Evolutionary conservation across 2,113 vertebrate species (phyloP).

Genomic region (Xenopus borealis): DNA sequence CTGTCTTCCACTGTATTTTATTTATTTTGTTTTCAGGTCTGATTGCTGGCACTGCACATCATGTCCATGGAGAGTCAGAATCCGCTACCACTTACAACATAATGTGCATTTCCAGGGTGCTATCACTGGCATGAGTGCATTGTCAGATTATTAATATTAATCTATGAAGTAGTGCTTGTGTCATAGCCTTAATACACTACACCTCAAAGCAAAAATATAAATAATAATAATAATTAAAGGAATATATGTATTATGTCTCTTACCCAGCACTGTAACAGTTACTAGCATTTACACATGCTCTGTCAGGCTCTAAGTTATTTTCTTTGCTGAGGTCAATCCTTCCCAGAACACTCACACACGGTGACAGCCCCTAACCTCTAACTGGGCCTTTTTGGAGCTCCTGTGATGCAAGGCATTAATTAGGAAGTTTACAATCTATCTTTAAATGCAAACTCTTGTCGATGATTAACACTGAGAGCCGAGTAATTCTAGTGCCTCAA

Average conservation of each 20-base stretch:
- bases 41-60: no score
- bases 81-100: no score
- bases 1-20: no score
- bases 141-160: no score
- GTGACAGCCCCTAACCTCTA: conserved; percentile 40
- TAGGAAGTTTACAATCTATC: conserved; percentile 47
- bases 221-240: no score
- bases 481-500: conserved; percentile 44
- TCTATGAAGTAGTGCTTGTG: no score
- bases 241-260: not conserved
- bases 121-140: no score
- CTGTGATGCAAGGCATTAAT: conserved; percentile 43
- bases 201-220: no score
- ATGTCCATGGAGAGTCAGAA: no score
- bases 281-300: conserved; percentile 9
- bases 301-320: not conserved
- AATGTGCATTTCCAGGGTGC: no score
- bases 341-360: conserved; percentile 35
- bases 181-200: no score
- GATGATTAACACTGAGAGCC: conserved; percentile 40
- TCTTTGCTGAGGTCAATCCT: conserved; percentile 24
- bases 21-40: no score
- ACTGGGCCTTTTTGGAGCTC: conserved; percentile 39
- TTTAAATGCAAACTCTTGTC: conserved; percentile 44
- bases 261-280: not conserved